A percentile compares a stretch with the other conserved stretches of the same genome.
Evolutionary conservation across 2,797 vertebrate species (phyloP).

Genomic region (Syncerus caffer): DNA sequence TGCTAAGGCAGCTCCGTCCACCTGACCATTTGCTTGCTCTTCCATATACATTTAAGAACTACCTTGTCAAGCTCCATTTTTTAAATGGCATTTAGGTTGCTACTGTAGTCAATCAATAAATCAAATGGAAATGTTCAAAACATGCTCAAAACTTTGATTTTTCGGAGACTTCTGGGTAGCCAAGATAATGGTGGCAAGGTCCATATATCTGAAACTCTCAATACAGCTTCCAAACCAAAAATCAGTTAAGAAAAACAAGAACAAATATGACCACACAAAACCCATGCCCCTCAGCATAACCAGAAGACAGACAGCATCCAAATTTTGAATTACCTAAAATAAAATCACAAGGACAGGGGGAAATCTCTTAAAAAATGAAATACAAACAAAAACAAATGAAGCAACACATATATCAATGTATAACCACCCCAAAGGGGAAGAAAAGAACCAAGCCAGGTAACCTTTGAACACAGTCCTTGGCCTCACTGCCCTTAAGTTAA

Average conservation of each 20-base stretch:
- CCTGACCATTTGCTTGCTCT: not conserved
- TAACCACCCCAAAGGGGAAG: not conserved
- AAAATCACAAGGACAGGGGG: not conserved
- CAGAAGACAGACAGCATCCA: not conserved
- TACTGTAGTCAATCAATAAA: not conserved
- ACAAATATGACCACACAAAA: not conserved
- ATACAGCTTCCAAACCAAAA: constrained; percentile 25
- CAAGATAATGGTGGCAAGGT: not conserved
- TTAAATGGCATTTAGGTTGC: not conserved
- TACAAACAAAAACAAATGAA: not conserved
- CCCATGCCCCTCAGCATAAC: not conserved
- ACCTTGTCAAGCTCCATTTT: not conserved
- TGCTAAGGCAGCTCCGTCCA: not conserved
- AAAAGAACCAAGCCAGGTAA: not conserved
- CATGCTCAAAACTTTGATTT: not conserved
- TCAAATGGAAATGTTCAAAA: not conserved
- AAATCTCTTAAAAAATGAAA: not conserved
- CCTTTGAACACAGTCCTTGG: not conserved
- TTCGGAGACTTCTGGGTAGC: not conserved
- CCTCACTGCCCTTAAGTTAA: not conserved
- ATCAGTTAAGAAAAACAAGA: not conserved
- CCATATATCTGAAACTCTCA: not conserved
- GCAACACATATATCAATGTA: not conserved
- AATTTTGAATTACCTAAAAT: not conserved
- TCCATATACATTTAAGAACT: not conserved